Conservation (phyloP, 2,797 vertebrate genomes). For the Hirundo rustica region DNA sequence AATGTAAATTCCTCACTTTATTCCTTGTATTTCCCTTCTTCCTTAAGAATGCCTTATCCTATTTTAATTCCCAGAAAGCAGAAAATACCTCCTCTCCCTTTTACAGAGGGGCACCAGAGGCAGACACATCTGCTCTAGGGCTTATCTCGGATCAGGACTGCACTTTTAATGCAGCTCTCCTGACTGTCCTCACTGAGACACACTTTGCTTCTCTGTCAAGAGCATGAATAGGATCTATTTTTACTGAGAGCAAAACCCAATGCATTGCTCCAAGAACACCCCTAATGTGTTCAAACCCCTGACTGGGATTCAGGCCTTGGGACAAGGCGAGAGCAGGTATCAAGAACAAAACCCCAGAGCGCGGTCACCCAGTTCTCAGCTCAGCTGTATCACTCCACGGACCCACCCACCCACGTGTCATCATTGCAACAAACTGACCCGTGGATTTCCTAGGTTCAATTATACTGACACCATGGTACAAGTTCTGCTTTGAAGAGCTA, state of each 20-base stretch:
- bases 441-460: neutral
- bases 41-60: neutral
- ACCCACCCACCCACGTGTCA: neutral
- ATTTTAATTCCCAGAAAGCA: neutral
- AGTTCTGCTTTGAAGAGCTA: neutral
- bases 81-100: neutral
- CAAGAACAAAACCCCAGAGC: neutral
- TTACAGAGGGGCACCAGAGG: neutral
- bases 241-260: neutral
- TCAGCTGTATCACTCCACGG: neutral
- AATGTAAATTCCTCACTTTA: slow-evolving; percentile 33
- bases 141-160: neutral
- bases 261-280: neutral
- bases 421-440: neutral
- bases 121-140: neutral
- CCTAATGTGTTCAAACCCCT: neutral
- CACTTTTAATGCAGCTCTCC: neutral
- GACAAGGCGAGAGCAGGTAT: neutral
- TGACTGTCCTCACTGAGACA: neutral
- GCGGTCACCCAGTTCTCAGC: neutral
- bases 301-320: neutral
- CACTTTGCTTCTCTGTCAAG: neutral
- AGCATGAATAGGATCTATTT: neutral
- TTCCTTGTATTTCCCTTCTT: neutral
- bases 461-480: fast-evolving